Evolutionary conservation across 2,797 vertebrate genomes (phyloP).

Genomic region (Parotocinclus haroldoi): DNA sequence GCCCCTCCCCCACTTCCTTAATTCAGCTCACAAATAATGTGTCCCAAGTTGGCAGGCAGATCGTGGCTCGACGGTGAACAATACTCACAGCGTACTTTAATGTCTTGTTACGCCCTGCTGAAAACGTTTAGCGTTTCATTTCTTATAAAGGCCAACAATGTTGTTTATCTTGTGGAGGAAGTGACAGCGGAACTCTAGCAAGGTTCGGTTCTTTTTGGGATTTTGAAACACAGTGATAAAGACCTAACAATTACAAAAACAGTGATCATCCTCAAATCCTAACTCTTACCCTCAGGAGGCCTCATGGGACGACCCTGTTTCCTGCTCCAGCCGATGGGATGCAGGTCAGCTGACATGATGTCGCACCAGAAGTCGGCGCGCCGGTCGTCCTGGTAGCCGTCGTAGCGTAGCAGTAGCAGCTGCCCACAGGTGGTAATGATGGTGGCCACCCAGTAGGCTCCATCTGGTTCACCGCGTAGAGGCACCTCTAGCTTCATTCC

Average conservation of each 20-base stretch:
- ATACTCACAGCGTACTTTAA: too few species aligned
- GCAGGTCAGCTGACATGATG: slow-evolving; percentile 88
- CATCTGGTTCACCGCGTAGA: slow-evolving; percentile 79
- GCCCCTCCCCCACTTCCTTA: slow-evolving; percentile 48
- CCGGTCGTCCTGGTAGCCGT: slow-evolving; percentile 90
- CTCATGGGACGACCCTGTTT: slow-evolving; percentile 86
- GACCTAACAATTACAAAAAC: not conserved
- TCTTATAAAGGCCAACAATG: too few species aligned
- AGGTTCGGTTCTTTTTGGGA: too few species aligned
- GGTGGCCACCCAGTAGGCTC: slow-evolving; percentile 87
- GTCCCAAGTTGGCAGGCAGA: slow-evolving; percentile 29
- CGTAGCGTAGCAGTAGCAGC: slow-evolving; percentile 90
- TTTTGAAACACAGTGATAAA: slow-evolving; percentile 5
- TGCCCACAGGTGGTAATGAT: slow-evolving; percentile 96
- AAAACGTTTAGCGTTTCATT: too few species aligned
- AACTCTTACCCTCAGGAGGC: slow-evolving; percentile 85
- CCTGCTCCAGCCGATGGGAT: slow-evolving; percentile 91
- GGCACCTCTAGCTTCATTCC: slow-evolving; percentile 97
- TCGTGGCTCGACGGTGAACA: slow-evolving; percentile 22
- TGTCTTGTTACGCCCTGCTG: too few species aligned
- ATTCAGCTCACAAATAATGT: slow-evolving; percentile 23
- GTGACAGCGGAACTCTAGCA: too few species aligned
- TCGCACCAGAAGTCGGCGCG: slow-evolving; percentile 97
- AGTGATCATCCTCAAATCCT: not conserved
- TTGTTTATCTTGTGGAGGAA: too few species aligned